Evolutionary conservation across 1,140 invertebrate species (phyloP).

Genomic region (Latrodectus geometricus): DNA sequence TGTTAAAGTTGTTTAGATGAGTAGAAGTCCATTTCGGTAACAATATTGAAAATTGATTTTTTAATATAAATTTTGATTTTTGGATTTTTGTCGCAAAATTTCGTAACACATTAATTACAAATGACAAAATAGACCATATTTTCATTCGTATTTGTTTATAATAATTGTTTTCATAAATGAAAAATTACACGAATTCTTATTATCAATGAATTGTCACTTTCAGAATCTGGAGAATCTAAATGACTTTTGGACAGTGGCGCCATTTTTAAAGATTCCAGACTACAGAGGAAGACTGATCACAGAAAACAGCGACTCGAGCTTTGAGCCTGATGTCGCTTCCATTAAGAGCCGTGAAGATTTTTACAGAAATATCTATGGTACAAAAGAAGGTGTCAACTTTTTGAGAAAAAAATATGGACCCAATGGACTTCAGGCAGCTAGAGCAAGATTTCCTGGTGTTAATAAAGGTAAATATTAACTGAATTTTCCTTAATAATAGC

Average conservation of each 20-base stretch:
- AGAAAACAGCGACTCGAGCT: not conserved
- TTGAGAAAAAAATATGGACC: constrained; percentile 41
- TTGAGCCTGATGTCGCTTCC: not conserved
- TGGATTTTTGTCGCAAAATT: too few relatives aligned
- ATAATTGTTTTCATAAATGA: too few relatives aligned
- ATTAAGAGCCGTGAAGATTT: constrained; percentile 27
- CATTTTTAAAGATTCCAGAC: not conserved
- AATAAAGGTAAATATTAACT: constrained; percentile 14
- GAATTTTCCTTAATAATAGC: not conserved
- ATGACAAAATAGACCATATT: too few relatives aligned
- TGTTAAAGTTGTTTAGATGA: too few relatives aligned
- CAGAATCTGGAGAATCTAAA: not conserved
- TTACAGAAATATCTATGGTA: constrained; percentile 30
- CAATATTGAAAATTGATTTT: too few relatives aligned
- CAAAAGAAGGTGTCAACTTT: constrained; percentile 39
- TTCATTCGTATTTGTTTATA: too few relatives aligned
- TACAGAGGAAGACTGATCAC: not conserved
- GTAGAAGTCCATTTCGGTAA: too few relatives aligned
- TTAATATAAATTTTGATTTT: too few relatives aligned
- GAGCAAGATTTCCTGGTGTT: constrained; percentile 6
- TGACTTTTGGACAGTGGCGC: not conserved
- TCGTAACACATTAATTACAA: too few relatives aligned
- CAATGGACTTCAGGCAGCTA: constrained; percentile 29
- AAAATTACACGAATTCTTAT: too few relatives aligned
- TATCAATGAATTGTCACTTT: not conserved